Base-by-base conservation (phyloP, 2,797 vertebrate species). In the Tangara arthus region DNA sequence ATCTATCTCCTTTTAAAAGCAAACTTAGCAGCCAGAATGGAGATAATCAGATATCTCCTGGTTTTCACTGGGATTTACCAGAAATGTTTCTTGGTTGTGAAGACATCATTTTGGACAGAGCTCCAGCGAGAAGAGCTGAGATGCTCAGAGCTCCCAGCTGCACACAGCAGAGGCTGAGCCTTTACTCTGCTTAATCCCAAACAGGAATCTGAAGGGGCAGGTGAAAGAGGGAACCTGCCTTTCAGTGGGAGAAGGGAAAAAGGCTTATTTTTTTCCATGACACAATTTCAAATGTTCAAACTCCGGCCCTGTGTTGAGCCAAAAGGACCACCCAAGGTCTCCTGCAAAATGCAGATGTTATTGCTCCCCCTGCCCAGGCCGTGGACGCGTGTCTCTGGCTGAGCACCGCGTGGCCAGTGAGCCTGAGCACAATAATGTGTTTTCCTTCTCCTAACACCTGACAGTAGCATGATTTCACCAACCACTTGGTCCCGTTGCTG, bases 361-460 rank as follows among this genome's bases (percentile, higher is more conserved):
- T 61, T 94, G 37, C 42, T 82, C 14, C 69, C n/a, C 34, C 66
- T 65, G 44, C 21, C 80, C 93, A 90, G 79, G 56, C 70, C 2
- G 10, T n/a, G 80, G 44, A 11, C 6, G 0, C 44, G 8, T 88
- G 93, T 68, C 14, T 71, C 47, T 77, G 0, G 0, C 70, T 12
- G 59, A 14, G 60, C 4, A 8, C 57, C 0, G 3, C 72, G 2
- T 93, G 87, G 60, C 46, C 76, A 60, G 59, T 2, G 23, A 94
- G 76, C 37, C 75, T 64, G 71, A 37, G 63, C 73, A 3, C 65
- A 92, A 49, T 91, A 79, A 96, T 65, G 81, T 96, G 96, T 97
- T 96, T 97, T 96, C 73, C 82, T 95, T 85, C 90, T 82, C 87
- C 30, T 50, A 78, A 70, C 96, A 96, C 83, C 89, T 95, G 94